Conservation (phyloP, 2,888 invertebrate genomes). For the Dusona sp. region DNA sequence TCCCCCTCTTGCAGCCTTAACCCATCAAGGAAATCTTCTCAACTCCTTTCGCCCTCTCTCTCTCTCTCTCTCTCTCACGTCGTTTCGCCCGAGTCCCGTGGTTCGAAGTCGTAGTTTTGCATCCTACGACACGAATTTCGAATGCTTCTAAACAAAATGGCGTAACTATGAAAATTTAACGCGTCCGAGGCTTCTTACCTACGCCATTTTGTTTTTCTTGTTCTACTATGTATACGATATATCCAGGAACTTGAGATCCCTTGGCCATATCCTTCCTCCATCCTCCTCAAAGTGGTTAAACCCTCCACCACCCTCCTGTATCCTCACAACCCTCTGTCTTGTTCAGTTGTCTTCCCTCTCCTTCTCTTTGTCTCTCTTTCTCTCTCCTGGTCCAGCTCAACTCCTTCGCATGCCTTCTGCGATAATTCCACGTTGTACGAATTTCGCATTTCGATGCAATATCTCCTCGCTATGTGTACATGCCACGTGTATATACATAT, state of each 20-base stretch:
- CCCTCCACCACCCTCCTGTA: constrained; percentile 20
- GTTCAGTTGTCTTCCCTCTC: not conserved
- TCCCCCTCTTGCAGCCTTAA: constrained; percentile 38
- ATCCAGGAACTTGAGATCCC: constrained; percentile 57
- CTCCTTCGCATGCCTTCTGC: constrained; percentile 79
- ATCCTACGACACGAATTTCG: constrained; percentile 57
- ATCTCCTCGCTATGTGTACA: constrained; percentile 49
- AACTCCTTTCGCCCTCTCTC: constrained; percentile 13
- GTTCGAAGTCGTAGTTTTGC: constrained; percentile 45
- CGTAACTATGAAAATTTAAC: constrained; percentile 34
- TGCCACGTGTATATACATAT: not conserved
- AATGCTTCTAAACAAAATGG: constrained; percentile 44
- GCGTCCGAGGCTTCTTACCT: not conserved
- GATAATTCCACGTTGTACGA: constrained; percentile 81
- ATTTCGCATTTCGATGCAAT: constrained; percentile 76
- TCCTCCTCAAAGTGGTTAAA: constrained; percentile 79
- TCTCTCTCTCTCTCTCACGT: constrained; percentile 30
- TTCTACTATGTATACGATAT: constrained; percentile 7
- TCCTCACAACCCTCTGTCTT: constrained; percentile 17
- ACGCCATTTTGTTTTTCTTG: constrained; percentile 37
- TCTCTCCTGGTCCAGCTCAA: constrained; percentile 42
- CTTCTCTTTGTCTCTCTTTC: constrained; percentile 15
- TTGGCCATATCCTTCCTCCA: constrained; percentile 71
- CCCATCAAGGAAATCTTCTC: constrained; percentile 57
- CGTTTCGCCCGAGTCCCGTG: constrained; percentile 44